Base-by-base conservation (phyloP, 2,888 invertebrate species). In the Chaetogeoica ovagalla region DNA sequence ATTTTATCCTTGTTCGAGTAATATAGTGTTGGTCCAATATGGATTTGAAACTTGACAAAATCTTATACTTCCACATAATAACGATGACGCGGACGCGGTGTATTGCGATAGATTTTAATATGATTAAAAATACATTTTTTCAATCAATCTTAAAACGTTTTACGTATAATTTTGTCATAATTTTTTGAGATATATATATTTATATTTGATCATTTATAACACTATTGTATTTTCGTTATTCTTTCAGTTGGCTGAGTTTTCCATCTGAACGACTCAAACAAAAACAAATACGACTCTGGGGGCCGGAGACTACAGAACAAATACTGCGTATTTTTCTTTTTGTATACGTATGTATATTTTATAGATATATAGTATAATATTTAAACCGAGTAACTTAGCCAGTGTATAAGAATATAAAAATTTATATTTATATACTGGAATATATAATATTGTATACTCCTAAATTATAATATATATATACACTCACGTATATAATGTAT, bases 71-170 rank as follows among this genome's bases (percentile, higher is more conserved):
- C 57, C 48, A 48, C 13, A 13, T 48, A 3, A 43, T 17, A 1
- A 5, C 30, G 30, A 30, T 4, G 30, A 30, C 30, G 30, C 30
- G 30, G 30, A 2, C 2, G 69, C 13, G 6, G 37, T 39, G 37
- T 37, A 55, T 1, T 43, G 17, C n/a, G 60, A 48, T 23, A n/a
- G 11, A 37, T 70, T 59, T 13, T 21, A 72, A 60, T 55, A 55
- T 60, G 72, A 60, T 72, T 60, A 72, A 63, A 23, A 68, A 65
- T 55, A 74, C 37, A 65, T 23, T 55, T 21, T 74, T 55, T 48
- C 62, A 48, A 48, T 62, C n/a, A 23, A 60, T 19, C 23, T 52
- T 63, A 55, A 63, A 62, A 63, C 15, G n/a, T 63, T n/a, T 37
- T 30, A 48, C 59, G 48, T 48, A 3, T 11, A 23, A n/a, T 73